Base-by-base conservation (phyloP, 2,113 vertebrate genomes). In the Helogale parvula region DNA sequence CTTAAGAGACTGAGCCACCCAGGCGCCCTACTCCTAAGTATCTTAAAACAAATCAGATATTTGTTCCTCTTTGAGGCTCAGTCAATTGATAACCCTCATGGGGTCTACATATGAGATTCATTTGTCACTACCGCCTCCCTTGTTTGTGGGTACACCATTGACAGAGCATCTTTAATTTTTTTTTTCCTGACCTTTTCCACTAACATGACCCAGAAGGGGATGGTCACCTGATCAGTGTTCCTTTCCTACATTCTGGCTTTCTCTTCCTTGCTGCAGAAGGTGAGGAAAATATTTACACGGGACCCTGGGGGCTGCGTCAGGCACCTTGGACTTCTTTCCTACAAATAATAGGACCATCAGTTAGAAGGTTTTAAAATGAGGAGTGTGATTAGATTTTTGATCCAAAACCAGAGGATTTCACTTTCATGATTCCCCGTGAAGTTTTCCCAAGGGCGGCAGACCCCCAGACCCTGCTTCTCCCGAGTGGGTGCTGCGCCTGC, bases 281-380 rank as follows among this genome's bases (percentile, higher is more conserved):
- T 2, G 17, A 72, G 84, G 27, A 63, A 88, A 68, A 52, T 38
- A 33, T 27, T 50, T 14, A 25, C 27, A 12, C 1, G 25, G 12
- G n/a, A 10, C 12, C n/a, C 25, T 14, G 47, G 7, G 25, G 45
- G 50, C 60, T 71, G 2, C 23, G 1, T 5, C 1, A 6, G 0
- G 0, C 11, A 4, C 33, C 50, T 79, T 94, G 93, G 54, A 19
- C 63, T 92, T 96, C 21, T 72, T 89, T 45, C 52, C 15, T 29
- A 31, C 81, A 68, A 93, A 15, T 11, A 23, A 45, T 38, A 95
- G 87, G 69, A 71, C 88, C 88, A 6, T 29, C 0, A 9, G 17
- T 41, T 72, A 17, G 23, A 65, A 27, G 12, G 21, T 41, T 85
- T 60, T 50, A 35, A 54, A 54, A 25, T 25, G 27, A 65, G 86